Conservation (phyloP, 2,797 vertebrate genomes). For the Lepilemur ruficaudatus region DNA sequence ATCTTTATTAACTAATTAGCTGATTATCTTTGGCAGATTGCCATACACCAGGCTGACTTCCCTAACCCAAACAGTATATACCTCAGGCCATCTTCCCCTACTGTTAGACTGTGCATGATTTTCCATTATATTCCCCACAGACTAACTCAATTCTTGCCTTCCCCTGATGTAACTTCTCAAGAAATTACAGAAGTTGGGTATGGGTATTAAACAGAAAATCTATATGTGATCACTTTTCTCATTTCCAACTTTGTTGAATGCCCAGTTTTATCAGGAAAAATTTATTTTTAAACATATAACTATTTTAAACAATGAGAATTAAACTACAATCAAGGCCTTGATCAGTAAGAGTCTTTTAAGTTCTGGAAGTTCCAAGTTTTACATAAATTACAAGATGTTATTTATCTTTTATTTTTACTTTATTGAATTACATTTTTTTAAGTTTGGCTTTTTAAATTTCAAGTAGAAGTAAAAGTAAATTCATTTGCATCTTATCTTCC, state of each 20-base stretch:
- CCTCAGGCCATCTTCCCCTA: not conserved
- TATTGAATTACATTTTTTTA: slow-evolving; percentile 1
- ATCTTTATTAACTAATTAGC: slow-evolving; percentile 19
- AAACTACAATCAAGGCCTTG: not conserved
- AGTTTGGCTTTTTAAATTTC: slow-evolving; percentile 27
- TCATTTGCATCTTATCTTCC: slow-evolving; percentile 68
- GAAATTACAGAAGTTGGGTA: not conserved
- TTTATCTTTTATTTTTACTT: slow-evolving; percentile 46
- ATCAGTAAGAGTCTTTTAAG: slow-evolving; percentile 2
- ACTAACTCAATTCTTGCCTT: slow-evolving; percentile 9
- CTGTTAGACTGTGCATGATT: not conserved
- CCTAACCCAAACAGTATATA: not conserved
- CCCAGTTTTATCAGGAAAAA: not conserved
- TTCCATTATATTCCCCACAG: not conserved
- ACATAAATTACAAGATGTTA: not conserved
- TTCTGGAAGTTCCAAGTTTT: slow-evolving; percentile 11
- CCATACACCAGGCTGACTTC: not conserved
- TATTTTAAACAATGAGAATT: slow-evolving; percentile 22
- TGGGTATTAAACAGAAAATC: not conserved
- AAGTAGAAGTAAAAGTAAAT: slow-evolving; percentile 40
- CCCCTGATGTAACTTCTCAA: not conserved
- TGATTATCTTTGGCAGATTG: not conserved
- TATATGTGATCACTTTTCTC: not conserved
- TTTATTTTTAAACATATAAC: slow-evolving; percentile 21
- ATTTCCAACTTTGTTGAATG: slow-evolving; percentile 1